Evolutionary conservation across 2,888 invertebrate species (phyloP).

Genomic region (Balanococcus diminutus): DNA sequence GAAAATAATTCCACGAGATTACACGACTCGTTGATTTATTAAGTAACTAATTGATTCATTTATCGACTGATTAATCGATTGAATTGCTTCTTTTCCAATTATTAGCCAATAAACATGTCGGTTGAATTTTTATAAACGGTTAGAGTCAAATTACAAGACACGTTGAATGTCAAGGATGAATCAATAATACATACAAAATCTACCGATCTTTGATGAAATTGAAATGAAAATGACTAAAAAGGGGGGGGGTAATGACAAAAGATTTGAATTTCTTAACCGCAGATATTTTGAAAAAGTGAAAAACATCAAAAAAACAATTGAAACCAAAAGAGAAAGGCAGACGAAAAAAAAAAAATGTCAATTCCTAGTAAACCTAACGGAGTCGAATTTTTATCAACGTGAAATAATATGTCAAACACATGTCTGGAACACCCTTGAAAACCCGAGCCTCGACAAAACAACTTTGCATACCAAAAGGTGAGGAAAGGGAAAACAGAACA

Average conservation of each 20-base stretch:
- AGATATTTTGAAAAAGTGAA: too few species aligned
- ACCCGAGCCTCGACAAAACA: background rate
- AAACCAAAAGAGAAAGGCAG: background rate
- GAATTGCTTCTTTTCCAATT: background rate
- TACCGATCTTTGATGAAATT: background rate
- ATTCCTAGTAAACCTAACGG: background rate
- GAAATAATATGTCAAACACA: background rate
- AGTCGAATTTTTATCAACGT: background rate
- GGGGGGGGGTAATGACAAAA: background rate
- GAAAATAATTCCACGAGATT: background rate
- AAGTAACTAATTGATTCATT: background rate
- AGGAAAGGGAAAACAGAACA: background rate
- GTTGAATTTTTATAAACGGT: background rate
- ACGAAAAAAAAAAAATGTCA: background rate
- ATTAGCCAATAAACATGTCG: background rate
- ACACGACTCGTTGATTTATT: background rate
- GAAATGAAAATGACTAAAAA: background rate
- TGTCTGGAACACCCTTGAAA: background rate
- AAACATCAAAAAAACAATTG: background rate
- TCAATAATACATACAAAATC: background rate
- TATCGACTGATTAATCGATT: background rate
- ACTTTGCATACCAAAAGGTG: background rate
- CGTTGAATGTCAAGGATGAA: background rate
- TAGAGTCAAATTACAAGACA: background rate
- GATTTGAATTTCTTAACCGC: too few species aligned